Evolutionary conservation across 2,113 vertebrate species (phyloP).

Genomic region (Syrmaticus mikado): DNA sequence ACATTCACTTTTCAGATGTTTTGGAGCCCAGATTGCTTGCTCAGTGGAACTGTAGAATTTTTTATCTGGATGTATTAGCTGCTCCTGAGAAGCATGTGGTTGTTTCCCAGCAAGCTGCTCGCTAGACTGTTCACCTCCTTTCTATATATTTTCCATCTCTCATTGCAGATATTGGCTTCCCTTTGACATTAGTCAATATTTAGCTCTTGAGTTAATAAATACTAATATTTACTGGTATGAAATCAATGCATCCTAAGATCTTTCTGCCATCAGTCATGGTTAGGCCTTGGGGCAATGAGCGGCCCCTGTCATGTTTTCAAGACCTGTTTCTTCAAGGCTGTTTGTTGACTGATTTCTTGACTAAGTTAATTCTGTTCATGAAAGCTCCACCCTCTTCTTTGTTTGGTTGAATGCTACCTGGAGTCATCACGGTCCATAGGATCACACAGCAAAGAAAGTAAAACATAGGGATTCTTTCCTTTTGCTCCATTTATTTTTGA

Average conservation of each 20-base stretch:
- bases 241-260: neutral
- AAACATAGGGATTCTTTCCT: neutral
- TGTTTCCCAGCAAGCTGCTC: neutral
- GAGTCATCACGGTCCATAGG: neutral
- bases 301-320: neutral
- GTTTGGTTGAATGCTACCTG: neutral
- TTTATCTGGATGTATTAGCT: neutral
- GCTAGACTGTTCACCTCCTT: neutral
- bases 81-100: neutral
- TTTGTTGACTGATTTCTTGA: neutral
- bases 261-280: neutral
- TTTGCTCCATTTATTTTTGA: neutral
- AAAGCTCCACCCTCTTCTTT: neutral
- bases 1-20: neutral
- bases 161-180: neutral
- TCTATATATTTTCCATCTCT: neutral
- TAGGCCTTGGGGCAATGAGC: neutral
- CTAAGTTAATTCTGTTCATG: neutral
- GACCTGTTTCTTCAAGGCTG: neutral
- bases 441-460: neutral
- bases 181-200: constrained; percentile 30
- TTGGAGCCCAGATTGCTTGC: neutral
- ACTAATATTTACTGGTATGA: neutral
- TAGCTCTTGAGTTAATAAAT: constrained; percentile 36
- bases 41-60: neutral